Conservation (phyloP, 2,797 vertebrate genomes). For the Enteromius paludinosus region DNA sequence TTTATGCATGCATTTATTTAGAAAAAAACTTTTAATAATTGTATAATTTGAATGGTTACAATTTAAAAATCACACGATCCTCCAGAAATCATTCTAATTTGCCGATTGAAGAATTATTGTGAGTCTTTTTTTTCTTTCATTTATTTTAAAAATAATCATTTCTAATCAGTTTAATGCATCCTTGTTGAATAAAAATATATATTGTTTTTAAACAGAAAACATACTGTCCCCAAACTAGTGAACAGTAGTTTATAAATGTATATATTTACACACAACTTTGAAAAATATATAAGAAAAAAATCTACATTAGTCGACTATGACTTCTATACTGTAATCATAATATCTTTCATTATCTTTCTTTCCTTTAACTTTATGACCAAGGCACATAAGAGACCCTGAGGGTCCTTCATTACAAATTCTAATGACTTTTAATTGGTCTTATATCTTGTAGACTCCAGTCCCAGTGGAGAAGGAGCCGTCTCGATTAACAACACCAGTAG, state of each 20-base stretch:
- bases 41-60: not conserved
- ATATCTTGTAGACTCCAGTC: slow-evolving; percentile 68
- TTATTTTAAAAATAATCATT: not conserved
- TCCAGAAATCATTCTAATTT: not conserved
- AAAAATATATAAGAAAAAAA: not conserved
- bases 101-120: not conserved
- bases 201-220: not conserved
- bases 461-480: slow-evolving; percentile 84
- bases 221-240: no score
- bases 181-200: not conserved
- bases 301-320: not conserved
- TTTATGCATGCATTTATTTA: not conserved
- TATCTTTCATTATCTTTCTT: not conserved
- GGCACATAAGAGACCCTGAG: not conserved
- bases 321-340: no score
- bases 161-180: not conserved
- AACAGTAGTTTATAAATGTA: not conserved
- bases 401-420: not conserved
- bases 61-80: not conserved
- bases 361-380: not conserved
- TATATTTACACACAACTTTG: not conserved
- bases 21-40: not conserved
- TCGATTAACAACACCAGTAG: slow-evolving; percentile 75
- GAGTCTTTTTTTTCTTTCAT: not conserved
- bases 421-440: not conserved